Evolutionary conservation across 2,113 vertebrate genomes (phyloP).

Genomic region (Anhinga rufa): DNA sequence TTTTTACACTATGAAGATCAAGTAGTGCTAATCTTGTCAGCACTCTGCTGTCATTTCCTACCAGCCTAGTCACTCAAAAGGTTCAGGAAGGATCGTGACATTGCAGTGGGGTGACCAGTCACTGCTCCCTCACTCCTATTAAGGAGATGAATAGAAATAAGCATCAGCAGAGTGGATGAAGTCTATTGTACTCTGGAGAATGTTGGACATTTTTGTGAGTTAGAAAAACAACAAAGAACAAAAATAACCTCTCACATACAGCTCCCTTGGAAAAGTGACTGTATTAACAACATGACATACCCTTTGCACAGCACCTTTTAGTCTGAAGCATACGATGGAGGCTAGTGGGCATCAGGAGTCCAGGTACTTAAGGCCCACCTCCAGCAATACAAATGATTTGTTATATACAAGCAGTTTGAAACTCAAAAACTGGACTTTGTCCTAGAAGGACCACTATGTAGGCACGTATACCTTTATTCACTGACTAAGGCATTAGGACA

Average conservation of each 20-base stretch:
- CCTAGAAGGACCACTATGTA: neutral
- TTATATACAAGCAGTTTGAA: neutral
- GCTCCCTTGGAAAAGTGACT: neutral
- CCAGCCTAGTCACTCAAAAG: neutral
- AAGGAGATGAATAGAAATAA: neutral
- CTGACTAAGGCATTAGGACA: neutral
- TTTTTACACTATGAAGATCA: neutral
- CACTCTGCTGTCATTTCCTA: conserved; percentile 35
- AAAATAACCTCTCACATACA: neutral
- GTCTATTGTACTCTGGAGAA: neutral
- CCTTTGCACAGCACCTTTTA: neutral
- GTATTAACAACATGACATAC: accelerated
- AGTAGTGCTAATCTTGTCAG: conserved; percentile 22
- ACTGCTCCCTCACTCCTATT: neutral
- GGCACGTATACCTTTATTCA: neutral
- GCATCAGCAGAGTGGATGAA: neutral
- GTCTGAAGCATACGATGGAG: neutral
- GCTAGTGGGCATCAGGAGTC: neutral
- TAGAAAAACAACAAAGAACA: neutral
- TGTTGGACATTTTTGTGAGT: neutral
- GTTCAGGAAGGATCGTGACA: neutral
- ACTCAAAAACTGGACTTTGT: neutral
- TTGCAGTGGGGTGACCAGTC: neutral
- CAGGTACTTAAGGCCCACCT: neutral
- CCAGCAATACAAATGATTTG: neutral